Conservation (phyloP, 2,113 vertebrate genomes). For the Thinocorus orbignyianus region DNA sequence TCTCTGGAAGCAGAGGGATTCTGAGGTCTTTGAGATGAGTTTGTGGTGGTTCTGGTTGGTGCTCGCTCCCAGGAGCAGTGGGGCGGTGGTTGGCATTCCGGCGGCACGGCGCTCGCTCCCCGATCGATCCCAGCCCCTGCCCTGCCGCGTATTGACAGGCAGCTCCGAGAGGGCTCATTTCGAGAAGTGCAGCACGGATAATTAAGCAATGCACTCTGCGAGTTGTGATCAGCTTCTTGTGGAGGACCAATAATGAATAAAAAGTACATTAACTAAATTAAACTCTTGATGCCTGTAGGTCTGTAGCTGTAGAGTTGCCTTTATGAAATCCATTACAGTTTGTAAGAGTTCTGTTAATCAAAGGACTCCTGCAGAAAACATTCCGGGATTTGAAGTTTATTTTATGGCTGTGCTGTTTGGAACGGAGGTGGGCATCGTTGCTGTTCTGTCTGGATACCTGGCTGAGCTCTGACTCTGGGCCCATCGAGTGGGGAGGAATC, state of each 20-base stretch:
- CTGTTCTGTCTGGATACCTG: not conserved
- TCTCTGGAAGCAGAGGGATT: not conserved
- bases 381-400: constrained; percentile 10
- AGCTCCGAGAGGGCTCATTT: constrained; percentile 65
- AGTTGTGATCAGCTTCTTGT: constrained; percentile 65
- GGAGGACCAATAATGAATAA: constrained; percentile 73
- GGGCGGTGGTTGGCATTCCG: constrained; percentile 19
- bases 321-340: constrained; percentile 64
- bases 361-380: constrained; percentile 46
- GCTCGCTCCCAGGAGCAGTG: not conserved
- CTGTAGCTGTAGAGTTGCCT: constrained; percentile 48
- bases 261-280: constrained; percentile 79
- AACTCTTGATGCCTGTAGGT: constrained; percentile 62
- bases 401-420: not conserved
- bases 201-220: constrained; percentile 75
- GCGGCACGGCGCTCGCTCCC: not conserved
- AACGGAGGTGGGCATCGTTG: not conserved
- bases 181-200: constrained; percentile 68
- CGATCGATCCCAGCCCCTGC: constrained; percentile 27
- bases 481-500: rapidly evolving
- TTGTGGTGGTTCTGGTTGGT: not conserved
- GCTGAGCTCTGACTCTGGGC: not conserved
- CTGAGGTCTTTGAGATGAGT: not conserved
- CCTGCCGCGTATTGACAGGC: constrained; percentile 62
- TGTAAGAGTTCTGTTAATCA: constrained; percentile 38